A percentile compares a stretch with the other conserved stretches of the same genome.
Conservation (phyloP, 2,113 vertebrate species). For the Ranitomeya imitator region DNA sequence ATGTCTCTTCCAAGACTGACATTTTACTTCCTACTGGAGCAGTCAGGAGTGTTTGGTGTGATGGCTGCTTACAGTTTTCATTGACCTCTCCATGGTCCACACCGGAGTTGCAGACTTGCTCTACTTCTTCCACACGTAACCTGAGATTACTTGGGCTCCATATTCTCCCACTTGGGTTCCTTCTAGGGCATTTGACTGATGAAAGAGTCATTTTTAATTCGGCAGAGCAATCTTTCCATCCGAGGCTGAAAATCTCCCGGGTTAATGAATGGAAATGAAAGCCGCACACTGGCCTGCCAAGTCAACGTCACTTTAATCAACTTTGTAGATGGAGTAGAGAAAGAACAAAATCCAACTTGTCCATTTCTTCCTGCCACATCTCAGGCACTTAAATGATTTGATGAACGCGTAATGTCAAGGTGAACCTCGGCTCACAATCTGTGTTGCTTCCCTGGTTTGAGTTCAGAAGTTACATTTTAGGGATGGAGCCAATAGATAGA, state of each 20-base stretch:
- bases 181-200: constrained; percentile 10
- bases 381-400: constrained; percentile 49
- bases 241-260: background rate
- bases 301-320: constrained; percentile 51
- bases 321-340: background rate
- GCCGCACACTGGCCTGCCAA: constrained; percentile 7
- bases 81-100: background rate
- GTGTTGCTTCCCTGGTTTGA: constrained; percentile 1
- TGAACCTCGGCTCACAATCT: background rate
- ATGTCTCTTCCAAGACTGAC: background rate
- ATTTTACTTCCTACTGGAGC: background rate
- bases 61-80: background rate
- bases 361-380: constrained; percentile 23
- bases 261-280: constrained; percentile 41
- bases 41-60: background rate
- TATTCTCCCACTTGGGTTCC: background rate
- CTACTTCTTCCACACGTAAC: background rate
- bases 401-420: constrained; percentile 49
- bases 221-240: background rate
- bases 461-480: constrained; percentile 18
- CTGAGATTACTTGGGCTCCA: background rate
- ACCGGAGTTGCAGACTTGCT: background rate
- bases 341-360: constrained; percentile 39
- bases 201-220: background rate
- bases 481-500: constrained; percentile 6